Conservation (phyloP, 2,113 vertebrate species). For the Heterotis niloticus region DNA sequence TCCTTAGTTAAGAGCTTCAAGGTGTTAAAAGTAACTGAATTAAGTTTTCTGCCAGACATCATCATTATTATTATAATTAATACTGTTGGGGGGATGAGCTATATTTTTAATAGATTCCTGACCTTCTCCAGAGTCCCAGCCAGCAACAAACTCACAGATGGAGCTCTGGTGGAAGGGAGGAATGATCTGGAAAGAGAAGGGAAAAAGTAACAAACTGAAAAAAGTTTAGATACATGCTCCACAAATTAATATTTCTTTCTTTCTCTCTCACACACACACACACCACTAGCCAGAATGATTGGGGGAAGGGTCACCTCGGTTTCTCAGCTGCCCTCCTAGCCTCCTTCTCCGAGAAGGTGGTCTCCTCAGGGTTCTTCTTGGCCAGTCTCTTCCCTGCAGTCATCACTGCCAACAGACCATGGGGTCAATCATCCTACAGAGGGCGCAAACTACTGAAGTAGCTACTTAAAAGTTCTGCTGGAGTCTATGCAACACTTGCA, state of each 20-base stretch:
- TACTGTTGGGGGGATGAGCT: too few relatives aligned
- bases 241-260: too few relatives aligned
- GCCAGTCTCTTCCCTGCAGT: neutral
- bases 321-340: neutral
- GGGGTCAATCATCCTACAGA: neutral
- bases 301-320: neutral
- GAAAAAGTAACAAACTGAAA: too few relatives aligned
- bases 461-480: too few relatives aligned
- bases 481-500: too few relatives aligned
- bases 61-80: neutral
- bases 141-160: constrained; percentile 65
- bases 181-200: constrained; percentile 57
- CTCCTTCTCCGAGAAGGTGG: neutral
- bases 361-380: neutral
- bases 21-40: too few relatives aligned
- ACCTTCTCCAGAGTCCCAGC: constrained; percentile 80
- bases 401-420: neutral
- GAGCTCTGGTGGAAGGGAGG: constrained; percentile 64
- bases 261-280: too few relatives aligned
- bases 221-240: too few relatives aligned
- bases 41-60: neutral
- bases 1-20: neutral
- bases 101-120: constrained; percentile 37
- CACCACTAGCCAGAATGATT: too few relatives aligned
- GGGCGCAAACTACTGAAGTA: too few relatives aligned